A percentile compares a stretch with the other conserved stretches of the same genome.
Conservation (phyloP, 2,797 vertebrate species). For the Clarias laeviceps region DNA sequence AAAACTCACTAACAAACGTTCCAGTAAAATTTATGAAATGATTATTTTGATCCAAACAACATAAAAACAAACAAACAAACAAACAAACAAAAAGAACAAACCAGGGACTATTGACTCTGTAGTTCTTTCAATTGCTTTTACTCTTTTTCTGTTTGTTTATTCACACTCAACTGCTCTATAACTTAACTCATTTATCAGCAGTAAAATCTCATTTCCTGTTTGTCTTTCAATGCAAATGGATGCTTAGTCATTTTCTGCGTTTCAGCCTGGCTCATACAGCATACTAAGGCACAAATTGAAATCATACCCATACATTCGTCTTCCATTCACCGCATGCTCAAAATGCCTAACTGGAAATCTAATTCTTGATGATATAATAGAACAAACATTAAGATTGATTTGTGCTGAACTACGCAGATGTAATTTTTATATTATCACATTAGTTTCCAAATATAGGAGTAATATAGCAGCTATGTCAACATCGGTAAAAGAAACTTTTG, state of each 20-base stretch:
- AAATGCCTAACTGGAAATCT: constrained; percentile 44
- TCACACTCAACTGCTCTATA: background rate
- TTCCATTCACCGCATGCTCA: constrained; percentile 37
- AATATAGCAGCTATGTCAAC: background rate
- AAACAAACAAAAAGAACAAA: background rate
- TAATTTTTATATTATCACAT: background rate
- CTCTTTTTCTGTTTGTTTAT: constrained; percentile 3
- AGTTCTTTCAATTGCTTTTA: background rate
- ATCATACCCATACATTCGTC: constrained; percentile 49
- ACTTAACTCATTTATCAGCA: constrained; percentile 62
- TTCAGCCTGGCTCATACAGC: constrained; percentile 39
- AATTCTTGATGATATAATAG: constrained; percentile 29
- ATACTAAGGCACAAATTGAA: constrained; percentile 41
- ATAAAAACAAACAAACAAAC: background rate
- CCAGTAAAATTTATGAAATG: background rate
- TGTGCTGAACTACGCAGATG: background rate
- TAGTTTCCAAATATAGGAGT: background rate
- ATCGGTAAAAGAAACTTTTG: background rate
- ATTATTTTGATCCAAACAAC: background rate
- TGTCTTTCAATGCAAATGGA: constrained; percentile 69
- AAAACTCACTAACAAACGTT: background rate
- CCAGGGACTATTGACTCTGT: background rate
- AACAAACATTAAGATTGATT: constrained; percentile 38
- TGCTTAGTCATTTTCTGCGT: constrained; percentile 28
- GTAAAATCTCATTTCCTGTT: constrained; percentile 67